Base-by-base conservation (phyloP, 2,888 invertebrate genomes). In the Chrysotoxum bicinctum region DNA sequence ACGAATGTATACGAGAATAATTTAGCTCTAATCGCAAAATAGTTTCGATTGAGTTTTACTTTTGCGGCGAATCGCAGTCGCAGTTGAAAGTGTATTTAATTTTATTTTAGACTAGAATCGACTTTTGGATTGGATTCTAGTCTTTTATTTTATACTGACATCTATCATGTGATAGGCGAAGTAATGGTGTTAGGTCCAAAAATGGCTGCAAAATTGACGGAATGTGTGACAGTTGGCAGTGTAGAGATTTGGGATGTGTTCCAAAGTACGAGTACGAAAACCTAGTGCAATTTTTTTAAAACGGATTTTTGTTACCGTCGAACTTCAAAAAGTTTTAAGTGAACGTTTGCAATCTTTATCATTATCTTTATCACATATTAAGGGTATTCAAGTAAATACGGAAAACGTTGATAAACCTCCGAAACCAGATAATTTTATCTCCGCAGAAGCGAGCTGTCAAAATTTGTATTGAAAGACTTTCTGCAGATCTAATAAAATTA, bases 141-240 rank as follows among this genome's bases (percentile, higher is more conserved):
- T 72, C 40, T 62, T 68, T 35, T 16, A 52, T 80, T 76, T 76
- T 21, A 58, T 32, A 77, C 74, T 86, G 86, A 86, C 86, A 86
- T 86, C 86, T 78, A 86, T 82, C 81, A 86, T 86, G 86, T 81
- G 86, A 85, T 85, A 85, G 85, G 54, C 48, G 37, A 81, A 81
- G 68, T 30, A 54, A 9, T 5, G 26, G 35, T 32, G 21, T 21
- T 48, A 66, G 32, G 52, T 21, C 48, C 50, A 76, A 40, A 75
- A 68, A 73, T 35, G 35, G 72, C 50, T 54, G 62, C 16, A 14
- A 16, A 23, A 26, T 70, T 70, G 30, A 68, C 68, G 19, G 32
- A 82, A 74, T 56, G 52, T 54, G 50, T 83, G 79, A 79, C 83
- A 79, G 54, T 69, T 70, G 60, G 35, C 26, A 64, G 40, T 79